Conservation (phyloP, 2,888 invertebrate species). For the Geophilus truncorum region DNA sequence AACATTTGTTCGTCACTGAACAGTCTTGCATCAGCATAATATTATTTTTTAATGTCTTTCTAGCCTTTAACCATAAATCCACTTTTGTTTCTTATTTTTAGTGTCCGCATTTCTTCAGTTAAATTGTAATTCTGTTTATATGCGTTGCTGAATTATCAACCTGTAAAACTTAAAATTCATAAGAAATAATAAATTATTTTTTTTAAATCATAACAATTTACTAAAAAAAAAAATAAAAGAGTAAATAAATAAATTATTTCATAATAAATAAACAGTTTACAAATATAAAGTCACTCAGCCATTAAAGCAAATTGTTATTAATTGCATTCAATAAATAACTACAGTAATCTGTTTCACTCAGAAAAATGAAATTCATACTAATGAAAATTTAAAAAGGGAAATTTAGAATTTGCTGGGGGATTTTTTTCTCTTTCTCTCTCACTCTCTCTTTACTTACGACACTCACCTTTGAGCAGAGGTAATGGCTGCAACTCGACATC, state of each 20-base stretch:
- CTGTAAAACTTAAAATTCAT: neutral
- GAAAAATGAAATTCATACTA: too few relatives aligned
- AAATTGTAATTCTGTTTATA: neutral
- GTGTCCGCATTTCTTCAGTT: neutral
- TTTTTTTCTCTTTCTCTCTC: neutral
- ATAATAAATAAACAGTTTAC: too few relatives aligned
- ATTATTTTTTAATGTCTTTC: neutral
- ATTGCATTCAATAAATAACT: too few relatives aligned
- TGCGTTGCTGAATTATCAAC: neutral
- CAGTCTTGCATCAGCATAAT: neutral
- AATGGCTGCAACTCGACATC: conserved; percentile 95
- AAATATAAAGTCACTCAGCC: neutral
- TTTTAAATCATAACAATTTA: too few relatives aligned
- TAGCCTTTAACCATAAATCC: too few relatives aligned
- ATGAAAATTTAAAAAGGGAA: too few relatives aligned
- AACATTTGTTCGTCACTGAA: too few relatives aligned
- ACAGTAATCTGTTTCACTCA: too few relatives aligned
- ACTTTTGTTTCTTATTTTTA: neutral
- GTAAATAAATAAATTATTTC: too few relatives aligned
- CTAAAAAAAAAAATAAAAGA: too few relatives aligned
- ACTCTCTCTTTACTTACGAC: neutral
- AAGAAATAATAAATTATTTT: too few relatives aligned
- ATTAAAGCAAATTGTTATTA: neutral
- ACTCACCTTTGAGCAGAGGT: conserved; percentile 90
- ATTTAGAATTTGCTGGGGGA: too few relatives aligned